phyloP scores from a whole-genome alignment of 2,113 vertebrate genomes.

The Myiagra hebetior region DNA sequence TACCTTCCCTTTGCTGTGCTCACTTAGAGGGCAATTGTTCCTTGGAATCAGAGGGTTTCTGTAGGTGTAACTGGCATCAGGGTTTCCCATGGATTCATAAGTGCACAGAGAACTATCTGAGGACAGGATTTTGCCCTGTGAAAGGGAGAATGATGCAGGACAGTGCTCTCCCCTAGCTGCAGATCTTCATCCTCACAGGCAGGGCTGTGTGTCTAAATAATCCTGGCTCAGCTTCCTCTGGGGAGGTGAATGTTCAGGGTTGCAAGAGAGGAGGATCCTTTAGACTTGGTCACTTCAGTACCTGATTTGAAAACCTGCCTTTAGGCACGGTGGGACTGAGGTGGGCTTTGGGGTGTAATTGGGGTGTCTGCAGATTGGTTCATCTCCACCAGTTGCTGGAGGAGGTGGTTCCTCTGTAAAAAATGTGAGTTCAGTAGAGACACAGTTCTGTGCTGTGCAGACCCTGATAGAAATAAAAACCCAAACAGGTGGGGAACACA shows the following conservation, averaged over 20 bases:
- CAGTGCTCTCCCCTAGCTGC: not conserved
- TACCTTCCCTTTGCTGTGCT: not conserved
- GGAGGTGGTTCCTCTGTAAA: not conserved
- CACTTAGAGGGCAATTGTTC: not conserved
- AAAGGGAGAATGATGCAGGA: not conserved
- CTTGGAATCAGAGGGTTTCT: not conserved
- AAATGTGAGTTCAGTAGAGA: accelerated
- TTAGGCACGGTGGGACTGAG: not conserved
- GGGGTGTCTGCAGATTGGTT: not conserved
- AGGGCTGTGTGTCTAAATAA: not conserved
- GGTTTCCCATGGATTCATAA: not conserved
- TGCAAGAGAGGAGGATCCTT: not conserved
- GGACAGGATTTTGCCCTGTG: not conserved
- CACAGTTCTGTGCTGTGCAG: not conserved
- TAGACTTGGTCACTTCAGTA: not conserved
- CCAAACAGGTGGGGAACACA: accelerated
- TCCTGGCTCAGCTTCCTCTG: not conserved
- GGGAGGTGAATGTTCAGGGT: not conserved
- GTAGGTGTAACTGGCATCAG: not conserved
- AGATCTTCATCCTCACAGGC: not conserved
- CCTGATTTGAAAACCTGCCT: not conserved
- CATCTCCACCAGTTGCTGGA: not conserved
- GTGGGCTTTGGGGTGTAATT: not conserved
- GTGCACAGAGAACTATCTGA: not conserved
- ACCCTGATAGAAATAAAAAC: not conserved